phyloP scores from a whole-genome alignment of 2,888 invertebrate genomes.

The Andrena flavipes region DNA sequence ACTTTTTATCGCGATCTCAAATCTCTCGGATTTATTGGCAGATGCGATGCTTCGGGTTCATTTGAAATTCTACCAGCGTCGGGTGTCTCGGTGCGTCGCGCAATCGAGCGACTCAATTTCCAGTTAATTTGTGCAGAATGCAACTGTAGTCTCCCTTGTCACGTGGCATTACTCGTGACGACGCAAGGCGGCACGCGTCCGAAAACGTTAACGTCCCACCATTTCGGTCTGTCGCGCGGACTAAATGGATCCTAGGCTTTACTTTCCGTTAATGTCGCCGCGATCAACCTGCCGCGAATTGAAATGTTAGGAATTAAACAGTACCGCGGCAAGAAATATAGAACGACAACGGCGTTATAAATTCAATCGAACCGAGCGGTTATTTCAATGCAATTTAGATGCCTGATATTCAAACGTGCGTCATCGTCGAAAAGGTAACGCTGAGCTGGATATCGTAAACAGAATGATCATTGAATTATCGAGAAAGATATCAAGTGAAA shows the following conservation, averaged over 20 bases:
- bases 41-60: neutral
- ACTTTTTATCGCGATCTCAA: too few relatives aligned
- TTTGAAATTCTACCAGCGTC: neutral
- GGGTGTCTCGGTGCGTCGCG: neutral
- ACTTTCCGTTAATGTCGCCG: neutral
- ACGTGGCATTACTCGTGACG: slow-evolving; percentile 11
- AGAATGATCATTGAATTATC: slow-evolving; percentile 35
- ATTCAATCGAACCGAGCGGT: neutral
- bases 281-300: neutral
- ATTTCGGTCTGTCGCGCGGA: slow-evolving; percentile 20
- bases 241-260: slow-evolving; percentile 10
- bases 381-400: neutral
- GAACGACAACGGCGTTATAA: neutral
- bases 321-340: neutral
- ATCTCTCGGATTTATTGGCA: neutral
- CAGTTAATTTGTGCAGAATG: slow-evolving; percentile 22
- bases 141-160: slow-evolving; percentile 30
- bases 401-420: neutral
- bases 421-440: neutral
- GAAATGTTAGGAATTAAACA: neutral
- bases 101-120: slow-evolving; percentile 5
- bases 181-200: slow-evolving; percentile 24
- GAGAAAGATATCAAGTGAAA: slow-evolving; percentile 45
- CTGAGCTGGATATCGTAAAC: slow-evolving; percentile 30
- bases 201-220: slow-evolving; percentile 23